These are phyloP conservation scores for Caenorhabditis doughertyi DNA, from an alignment of 2,888 invertebrate genomes.

Conservation along the genomic window DNA sequence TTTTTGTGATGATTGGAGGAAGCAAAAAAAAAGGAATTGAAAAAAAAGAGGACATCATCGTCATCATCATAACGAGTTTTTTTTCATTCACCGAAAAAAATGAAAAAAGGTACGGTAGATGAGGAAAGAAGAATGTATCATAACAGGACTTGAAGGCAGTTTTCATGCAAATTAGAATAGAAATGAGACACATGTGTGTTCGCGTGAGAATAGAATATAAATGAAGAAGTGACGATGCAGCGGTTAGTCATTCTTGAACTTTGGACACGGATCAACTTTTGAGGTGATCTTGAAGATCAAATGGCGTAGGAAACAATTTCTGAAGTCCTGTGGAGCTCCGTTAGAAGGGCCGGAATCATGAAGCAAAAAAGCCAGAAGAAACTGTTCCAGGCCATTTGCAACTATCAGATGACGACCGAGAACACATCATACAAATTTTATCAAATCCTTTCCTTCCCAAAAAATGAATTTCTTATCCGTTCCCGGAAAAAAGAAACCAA, in stretches of 20 bases:
- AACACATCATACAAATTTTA: neutral
- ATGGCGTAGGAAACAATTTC: neutral
- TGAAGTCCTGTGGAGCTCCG: too few relatives aligned
- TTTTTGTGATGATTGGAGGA: neutral
- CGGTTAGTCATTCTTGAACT: conserved; percentile 13
- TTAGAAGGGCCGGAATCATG: too few relatives aligned
- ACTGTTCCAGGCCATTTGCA: too few relatives aligned
- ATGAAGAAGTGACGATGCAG: neutral
- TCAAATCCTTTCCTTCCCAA: neutral
- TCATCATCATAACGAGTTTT: conserved; percentile 40
- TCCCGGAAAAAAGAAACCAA: conserved; percentile 1
- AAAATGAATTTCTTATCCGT: neutral
- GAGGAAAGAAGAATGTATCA: neutral
- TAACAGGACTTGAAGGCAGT: conserved; percentile 11
- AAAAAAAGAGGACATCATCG: neutral
- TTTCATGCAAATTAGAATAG: conserved; percentile 43
- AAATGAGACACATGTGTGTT: conserved; percentile 1
- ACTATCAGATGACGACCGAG: too few relatives aligned
- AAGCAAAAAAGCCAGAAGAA: too few relatives aligned
- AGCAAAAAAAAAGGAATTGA: too few relatives aligned
- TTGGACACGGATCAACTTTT: conserved; percentile 4
- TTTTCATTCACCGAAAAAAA: neutral
- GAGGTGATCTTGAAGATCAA: neutral
- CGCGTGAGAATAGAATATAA: conserved; percentile 18
- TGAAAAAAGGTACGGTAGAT: conserved; percentile 21